phyloP scores from a whole-genome alignment of 2,113 vertebrate genomes.

The Periophthalmodon schlosseri region DNA sequence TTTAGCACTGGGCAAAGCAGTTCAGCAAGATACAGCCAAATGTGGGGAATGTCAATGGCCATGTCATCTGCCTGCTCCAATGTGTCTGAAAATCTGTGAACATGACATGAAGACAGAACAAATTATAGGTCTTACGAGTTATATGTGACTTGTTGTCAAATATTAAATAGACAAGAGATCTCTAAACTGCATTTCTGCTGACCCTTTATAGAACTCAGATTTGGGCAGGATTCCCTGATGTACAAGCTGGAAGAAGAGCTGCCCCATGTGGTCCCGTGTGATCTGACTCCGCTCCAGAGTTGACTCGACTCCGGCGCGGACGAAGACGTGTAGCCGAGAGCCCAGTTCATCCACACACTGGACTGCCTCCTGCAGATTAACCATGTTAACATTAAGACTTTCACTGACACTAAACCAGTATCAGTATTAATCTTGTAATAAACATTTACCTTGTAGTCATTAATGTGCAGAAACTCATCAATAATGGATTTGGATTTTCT shows the following conservation, averaged over 20 bases:
- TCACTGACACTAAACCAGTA: background rate
- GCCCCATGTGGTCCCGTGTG: conserved; percentile 95
- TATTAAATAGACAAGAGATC: background rate
- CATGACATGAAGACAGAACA: background rate
- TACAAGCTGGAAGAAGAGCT: conserved; percentile 88
- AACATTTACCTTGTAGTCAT: conserved; percentile 88
- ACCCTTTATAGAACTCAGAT: conserved; percentile 91
- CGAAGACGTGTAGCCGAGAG: conserved; percentile 83
- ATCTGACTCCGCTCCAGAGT: conserved; percentile 95
- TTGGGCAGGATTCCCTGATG: conserved; percentile 86
- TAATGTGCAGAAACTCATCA: conserved; percentile 98
- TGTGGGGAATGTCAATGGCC: conserved; percentile 98
- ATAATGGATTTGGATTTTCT: conserved; percentile 94
- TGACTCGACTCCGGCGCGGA: conserved; percentile 90
- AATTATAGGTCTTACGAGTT: background rate
- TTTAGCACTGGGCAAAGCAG: conserved; percentile 90
- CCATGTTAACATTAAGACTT: background rate
- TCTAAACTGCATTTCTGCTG: conserved; percentile 44
- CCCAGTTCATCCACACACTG: conserved; percentile 93
- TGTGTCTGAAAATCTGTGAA: conserved; percentile 86
- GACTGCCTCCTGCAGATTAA: conserved; percentile 84
- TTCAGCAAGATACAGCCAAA: conserved; percentile 97
- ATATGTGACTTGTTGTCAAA: background rate
- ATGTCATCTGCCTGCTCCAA: conserved; percentile 96
- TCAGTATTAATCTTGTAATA: background rate